Conservation (phyloP, 2,888 invertebrate species). For the Caenorhabditis doughertyi region DNA sequence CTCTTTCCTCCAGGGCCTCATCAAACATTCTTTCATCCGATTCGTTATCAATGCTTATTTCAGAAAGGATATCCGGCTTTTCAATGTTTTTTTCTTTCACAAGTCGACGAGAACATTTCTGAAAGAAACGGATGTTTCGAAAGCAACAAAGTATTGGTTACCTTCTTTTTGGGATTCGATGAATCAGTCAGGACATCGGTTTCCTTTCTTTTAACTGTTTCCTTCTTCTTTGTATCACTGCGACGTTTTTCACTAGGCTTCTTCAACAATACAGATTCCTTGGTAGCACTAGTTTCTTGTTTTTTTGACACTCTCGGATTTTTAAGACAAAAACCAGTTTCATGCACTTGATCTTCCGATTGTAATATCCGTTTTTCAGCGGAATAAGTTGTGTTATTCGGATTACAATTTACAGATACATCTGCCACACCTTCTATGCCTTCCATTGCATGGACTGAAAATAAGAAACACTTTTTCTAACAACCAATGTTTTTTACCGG, state of each 20-base stretch:
- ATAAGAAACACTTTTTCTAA: not conserved
- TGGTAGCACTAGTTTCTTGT: not conserved
- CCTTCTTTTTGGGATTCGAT: not conserved
- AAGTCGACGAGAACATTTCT: conserved; percentile 15
- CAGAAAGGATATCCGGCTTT: too few relatives aligned
- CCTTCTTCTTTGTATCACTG: not conserved
- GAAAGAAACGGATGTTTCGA: not conserved
- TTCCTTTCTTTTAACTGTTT: not conserved
- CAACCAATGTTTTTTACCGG: not conserved
- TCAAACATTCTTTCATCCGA: too few relatives aligned
- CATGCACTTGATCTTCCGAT: not conserved
- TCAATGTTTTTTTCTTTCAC: not conserved
- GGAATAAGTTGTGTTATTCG: not conserved
- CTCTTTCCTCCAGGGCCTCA: too few relatives aligned
- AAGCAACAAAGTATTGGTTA: not conserved
- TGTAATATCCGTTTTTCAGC: not conserved
- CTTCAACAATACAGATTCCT: not conserved
- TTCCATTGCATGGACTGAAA: too few relatives aligned
- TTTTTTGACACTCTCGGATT: not conserved
- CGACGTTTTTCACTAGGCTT: not conserved
- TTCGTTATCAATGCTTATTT: too few relatives aligned
- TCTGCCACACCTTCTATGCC: too few relatives aligned
- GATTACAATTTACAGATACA: not conserved
- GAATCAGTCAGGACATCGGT: not conserved
- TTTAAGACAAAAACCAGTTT: too few relatives aligned